These are phyloP conservation scores for Amblyjoppa proteus DNA, from an alignment of 2,888 invertebrate species.

Conservation along the genomic window DNA sequence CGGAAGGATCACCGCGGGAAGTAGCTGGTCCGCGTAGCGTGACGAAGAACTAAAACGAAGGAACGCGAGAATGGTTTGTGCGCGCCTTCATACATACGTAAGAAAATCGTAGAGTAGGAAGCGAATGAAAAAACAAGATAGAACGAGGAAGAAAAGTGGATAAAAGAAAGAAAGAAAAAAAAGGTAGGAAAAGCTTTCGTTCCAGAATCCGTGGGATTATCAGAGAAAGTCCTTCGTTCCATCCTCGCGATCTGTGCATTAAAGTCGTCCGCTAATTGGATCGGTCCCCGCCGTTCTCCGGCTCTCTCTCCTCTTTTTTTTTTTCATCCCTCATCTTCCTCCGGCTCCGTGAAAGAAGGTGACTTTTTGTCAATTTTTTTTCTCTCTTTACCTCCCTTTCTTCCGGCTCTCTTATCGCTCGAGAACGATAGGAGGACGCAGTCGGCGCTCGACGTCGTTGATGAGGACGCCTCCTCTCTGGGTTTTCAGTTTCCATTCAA, in stretches of 20 bases:
- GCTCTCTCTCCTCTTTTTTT: slow-evolving; percentile 56
- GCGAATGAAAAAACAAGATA: slow-evolving; percentile 27
- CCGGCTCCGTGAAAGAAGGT: slow-evolving; percentile 31
- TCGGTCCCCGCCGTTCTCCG: slow-evolving; percentile 68
- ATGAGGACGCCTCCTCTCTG: slow-evolving; percentile 19
- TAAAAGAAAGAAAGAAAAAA: slow-evolving; percentile 37
- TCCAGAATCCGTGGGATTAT: slow-evolving; percentile 75
- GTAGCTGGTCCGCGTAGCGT: slow-evolving; percentile 12
- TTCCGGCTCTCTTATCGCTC: slow-evolving; percentile 11
- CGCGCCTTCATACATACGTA: not conserved
- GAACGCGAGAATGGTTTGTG: slow-evolving; percentile 29
- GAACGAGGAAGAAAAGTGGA: slow-evolving; percentile 58
- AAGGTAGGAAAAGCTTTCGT: slow-evolving; percentile 27
- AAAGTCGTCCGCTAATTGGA: slow-evolving; percentile 80
- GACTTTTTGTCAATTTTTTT: slow-evolving; percentile 25
- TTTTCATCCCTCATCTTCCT: slow-evolving; percentile 59
- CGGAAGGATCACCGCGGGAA: slow-evolving; percentile 64
- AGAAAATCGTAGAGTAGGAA: slow-evolving; percentile 43
- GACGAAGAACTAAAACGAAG: slow-evolving; percentile 29
- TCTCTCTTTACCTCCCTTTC: not conserved
- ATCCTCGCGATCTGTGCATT: slow-evolving; percentile 70
- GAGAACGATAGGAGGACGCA: slow-evolving; percentile 12
- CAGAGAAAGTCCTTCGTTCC: slow-evolving; percentile 74
- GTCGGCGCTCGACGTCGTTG: slow-evolving; percentile 37
- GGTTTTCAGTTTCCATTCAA: slow-evolving; percentile 18